phyloP scores from a whole-genome alignment of 2,888 invertebrate genomes.

The Acanthoscelides obtectus region DNA sequence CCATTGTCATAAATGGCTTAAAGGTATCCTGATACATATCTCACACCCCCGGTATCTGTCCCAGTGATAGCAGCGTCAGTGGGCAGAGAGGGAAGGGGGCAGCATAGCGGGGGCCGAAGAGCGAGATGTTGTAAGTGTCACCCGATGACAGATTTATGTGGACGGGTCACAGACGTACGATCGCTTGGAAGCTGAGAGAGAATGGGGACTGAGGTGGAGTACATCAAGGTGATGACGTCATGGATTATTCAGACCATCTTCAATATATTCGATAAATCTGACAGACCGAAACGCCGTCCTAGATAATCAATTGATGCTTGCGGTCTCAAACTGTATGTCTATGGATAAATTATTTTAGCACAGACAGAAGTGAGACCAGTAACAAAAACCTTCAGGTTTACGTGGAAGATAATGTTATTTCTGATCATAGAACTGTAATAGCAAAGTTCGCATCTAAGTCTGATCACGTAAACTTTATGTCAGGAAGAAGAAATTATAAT shows the following conservation, averaged over 20 bases:
- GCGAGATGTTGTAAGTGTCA: slow-evolving; percentile 38
- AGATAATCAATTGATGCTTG: no score
- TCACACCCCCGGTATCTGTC: neutral
- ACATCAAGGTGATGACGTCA: neutral
- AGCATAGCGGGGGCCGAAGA: slow-evolving; percentile 12
- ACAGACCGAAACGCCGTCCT: no score
- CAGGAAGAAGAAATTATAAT: no score
- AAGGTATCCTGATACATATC: neutral
- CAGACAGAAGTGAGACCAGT: no score
- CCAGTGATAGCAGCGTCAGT: neutral
- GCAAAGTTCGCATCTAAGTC: no score
- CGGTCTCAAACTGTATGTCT: no score
- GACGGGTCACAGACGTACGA: slow-evolving; percentile 46
- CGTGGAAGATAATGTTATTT: no score
- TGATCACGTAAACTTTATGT: no score
- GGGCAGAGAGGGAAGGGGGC: neutral
- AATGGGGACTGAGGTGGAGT: neutral
- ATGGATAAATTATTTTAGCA: no score
- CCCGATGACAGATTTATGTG: slow-evolving; percentile 50
- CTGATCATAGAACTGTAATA: no score
- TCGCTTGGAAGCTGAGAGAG: neutral
- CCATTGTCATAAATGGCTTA: no score
- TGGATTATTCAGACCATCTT: neutral
- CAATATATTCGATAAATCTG: neutral
- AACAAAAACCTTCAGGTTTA: no score